Evolutionary conservation across 2,888 invertebrate genomes (phyloP).

Genomic region (Limnephilus auricula): DNA sequence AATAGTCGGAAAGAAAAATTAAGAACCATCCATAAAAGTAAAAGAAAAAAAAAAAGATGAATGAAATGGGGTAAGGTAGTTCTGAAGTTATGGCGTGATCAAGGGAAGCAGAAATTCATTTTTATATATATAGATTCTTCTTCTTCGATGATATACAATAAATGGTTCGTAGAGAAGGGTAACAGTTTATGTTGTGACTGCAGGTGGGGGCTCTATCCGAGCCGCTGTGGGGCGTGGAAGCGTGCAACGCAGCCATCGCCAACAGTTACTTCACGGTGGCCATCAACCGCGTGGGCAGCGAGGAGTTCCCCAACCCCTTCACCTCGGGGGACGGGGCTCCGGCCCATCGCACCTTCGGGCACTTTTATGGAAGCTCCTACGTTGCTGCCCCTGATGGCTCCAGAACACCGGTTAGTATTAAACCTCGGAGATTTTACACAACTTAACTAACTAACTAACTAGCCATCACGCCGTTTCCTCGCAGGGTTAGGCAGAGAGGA

Average conservation of each 20-base stretch:
- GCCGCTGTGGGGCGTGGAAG: slow-evolving; percentile 97
- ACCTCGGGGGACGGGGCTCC: slow-evolving; percentile 90
- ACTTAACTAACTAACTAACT: too few relatives aligned
- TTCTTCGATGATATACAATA: too few relatives aligned
- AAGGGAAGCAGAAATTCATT: too few relatives aligned
- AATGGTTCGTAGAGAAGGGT: background rate
- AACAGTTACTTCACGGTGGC: slow-evolving; percentile 96
- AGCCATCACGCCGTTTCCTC: too few relatives aligned
- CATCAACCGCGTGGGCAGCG: slow-evolving; percentile 95
- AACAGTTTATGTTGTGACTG: background rate
- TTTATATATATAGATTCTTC: too few relatives aligned
- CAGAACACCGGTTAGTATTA: slow-evolving; percentile 86
- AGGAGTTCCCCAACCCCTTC: slow-evolving; percentile 88
- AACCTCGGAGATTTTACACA: background rate
- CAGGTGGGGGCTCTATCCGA: slow-evolving; percentile 85
- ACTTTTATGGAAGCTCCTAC: slow-evolving; percentile 97
- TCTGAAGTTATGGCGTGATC: too few relatives aligned
- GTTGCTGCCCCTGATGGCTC: slow-evolving; percentile 95
- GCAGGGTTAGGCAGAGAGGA: too few relatives aligned
- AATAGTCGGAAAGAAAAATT: too few relatives aligned
- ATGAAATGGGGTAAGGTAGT: too few relatives aligned
- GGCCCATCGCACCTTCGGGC: slow-evolving; percentile 88
- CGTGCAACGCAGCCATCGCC: slow-evolving; percentile 96
- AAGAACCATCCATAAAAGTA: too few relatives aligned
- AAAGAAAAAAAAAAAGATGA: too few relatives aligned